These are phyloP conservation scores for Aelia acuminata DNA, from an alignment of 2,888 invertebrate genomes.

Conservation along the genomic window DNA sequence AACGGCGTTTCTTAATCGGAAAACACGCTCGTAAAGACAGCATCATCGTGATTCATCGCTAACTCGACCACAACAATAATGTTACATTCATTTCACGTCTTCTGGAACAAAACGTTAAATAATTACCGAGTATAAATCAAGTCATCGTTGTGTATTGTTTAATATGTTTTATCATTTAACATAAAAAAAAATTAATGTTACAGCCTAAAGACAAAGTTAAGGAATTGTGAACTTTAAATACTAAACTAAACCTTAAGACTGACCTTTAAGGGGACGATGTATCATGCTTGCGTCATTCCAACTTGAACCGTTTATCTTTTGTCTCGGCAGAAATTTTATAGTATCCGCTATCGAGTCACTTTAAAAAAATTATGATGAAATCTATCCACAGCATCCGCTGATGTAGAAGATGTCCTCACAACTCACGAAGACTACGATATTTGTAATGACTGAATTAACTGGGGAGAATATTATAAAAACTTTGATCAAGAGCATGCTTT, in stretches of 20 bases:
- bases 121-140: background rate
- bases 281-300: background rate
- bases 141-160: too few species aligned
- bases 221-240: background rate
- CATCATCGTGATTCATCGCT: background rate
- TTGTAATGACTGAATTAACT: too few species aligned
- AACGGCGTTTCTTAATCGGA: constrained; percentile 11
- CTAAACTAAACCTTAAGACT: background rate
- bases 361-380: too few species aligned
- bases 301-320: background rate
- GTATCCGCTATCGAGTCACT: background rate
- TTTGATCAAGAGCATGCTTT: too few species aligned
- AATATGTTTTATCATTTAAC: background rate
- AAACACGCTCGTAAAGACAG: constrained; percentile 8
- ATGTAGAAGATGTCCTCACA: too few species aligned
- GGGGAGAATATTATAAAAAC: too few species aligned
- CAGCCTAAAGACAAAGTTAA: background rate
- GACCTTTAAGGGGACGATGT: background rate
- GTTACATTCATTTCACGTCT: background rate
- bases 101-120: background rate
- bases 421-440: background rate
- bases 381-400: too few species aligned
- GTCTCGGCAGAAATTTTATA: background rate
- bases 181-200: background rate
- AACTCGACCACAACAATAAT: background rate